Evolutionary conservation across 2,797 vertebrate species (phyloP), one percentile per base, ranked within the genome.

Genomic region (Toxotes lorentzi): DNA sequence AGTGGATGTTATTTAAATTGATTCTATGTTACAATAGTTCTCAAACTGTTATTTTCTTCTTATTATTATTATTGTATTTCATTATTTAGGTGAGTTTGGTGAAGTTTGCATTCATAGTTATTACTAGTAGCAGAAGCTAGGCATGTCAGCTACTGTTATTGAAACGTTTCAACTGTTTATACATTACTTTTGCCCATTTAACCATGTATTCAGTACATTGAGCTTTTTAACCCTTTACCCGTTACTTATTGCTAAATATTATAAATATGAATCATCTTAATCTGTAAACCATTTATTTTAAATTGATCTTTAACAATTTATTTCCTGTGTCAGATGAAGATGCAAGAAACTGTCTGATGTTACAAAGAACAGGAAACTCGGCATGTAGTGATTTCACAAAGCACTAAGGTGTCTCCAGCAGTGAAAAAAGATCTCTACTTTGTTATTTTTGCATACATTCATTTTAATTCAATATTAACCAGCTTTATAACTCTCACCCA

Each of bases 401-500:
- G 16, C 17, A 51, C 16, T 27, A 3, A 9, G 19, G 47, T 45
- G 23, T 62, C 30, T 69, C 41, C 47, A 54, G 57, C 34, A 65
- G 41, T 23, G 24, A 19, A 23, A 23, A 48, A 1, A 13, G 21
- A 51, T 50, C 17, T 12, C 4, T 23, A 51, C 35, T 57, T 50
- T 17, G 4, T 63, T 1, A 47, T 34, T 65, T 40, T 10, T 57
- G 47, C 19, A 27, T 32, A 38, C 9, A 48, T 48, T 51, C 4
- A 27, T 24, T 48, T 27, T 16, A 48, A 41, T 19, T 59, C n/a
- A 19, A n/a, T n/a, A 14, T 70, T 13, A 35, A 32, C 12, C 34
- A 21, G 11, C 47, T 47, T 30, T 7, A 16, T 47, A 17, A 2
- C 23, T 27, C 81, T 51, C 87, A 95, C 91, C 92, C 10, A 81